Conservation (phyloP, 2,797 vertebrate genomes). For the Thalassophryne amazonica region DNA sequence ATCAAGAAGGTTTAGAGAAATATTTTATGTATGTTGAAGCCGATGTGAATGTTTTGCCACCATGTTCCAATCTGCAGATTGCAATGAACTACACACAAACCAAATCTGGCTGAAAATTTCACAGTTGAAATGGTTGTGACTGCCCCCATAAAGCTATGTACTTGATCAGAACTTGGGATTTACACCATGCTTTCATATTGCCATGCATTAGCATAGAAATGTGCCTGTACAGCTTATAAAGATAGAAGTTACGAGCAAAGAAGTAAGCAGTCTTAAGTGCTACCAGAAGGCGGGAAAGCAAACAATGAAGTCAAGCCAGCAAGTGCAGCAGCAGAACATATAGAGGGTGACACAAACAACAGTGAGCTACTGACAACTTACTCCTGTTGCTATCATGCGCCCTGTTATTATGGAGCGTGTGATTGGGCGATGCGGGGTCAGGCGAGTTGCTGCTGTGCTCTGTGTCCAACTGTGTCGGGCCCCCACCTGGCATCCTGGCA, state of each 20-base stretch:
- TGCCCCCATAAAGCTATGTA: too few species aligned
- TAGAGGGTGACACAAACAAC: neutral
- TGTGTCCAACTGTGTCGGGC: conserved; percentile 55
- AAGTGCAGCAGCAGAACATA: conserved; percentile 3
- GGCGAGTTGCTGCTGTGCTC: conserved; percentile 65
- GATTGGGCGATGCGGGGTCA: conserved; percentile 54
- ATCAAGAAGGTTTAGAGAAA: too few species aligned
- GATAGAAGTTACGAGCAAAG: neutral
- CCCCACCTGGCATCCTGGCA: conserved; percentile 60
- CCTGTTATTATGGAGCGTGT: conserved; percentile 73
- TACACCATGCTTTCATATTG: conserved; percentile 3
- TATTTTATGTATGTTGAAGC: too few species aligned
- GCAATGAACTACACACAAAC: too few species aligned
- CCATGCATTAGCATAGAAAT: neutral
- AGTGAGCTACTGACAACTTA: conserved; percentile 69
- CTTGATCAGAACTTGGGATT: neutral
- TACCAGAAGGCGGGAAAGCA: neutral
- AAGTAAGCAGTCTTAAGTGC: conserved; percentile 4
- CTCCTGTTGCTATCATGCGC: conserved; percentile 80
- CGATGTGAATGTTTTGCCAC: too few species aligned
- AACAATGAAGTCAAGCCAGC: conserved; percentile 12
- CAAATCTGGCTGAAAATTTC: too few species aligned
- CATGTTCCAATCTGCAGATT: too few species aligned
- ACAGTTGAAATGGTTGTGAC: too few species aligned
- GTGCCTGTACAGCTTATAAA: neutral